These are phyloP conservation scores for Prunella fulvescens DNA, from an alignment of 2,113 vertebrate genomes.

Conservation along the genomic window DNA sequence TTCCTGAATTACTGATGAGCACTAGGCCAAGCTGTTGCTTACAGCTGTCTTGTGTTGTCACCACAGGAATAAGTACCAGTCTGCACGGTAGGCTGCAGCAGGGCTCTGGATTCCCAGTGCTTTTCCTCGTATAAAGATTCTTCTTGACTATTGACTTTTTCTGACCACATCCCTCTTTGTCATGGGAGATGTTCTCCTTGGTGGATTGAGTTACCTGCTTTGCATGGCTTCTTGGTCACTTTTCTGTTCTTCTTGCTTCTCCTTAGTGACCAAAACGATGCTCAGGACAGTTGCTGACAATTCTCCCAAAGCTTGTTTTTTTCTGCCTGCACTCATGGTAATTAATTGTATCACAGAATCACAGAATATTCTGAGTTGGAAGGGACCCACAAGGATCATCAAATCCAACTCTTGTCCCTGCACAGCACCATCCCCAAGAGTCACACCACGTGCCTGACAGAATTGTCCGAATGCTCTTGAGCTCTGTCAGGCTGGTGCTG, in stretches of 20 bases:
- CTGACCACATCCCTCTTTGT: not conserved
- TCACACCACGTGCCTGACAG: fast-evolving
- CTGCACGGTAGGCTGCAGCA: not conserved
- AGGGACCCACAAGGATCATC: not conserved
- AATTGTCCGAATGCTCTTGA: not conserved
- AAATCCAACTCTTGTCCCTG: not conserved
- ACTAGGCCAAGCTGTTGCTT: not conserved
- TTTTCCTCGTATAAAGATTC: not conserved
- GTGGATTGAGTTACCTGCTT: not conserved
- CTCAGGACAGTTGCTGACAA: not conserved
- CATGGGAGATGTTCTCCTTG: not conserved
- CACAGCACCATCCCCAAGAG: not conserved
- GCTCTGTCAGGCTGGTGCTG: not conserved
- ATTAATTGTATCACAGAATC: not conserved
- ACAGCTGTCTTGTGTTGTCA: not conserved
- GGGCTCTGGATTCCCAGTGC: not conserved
- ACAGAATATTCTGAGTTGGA: not conserved
- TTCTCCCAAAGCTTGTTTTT: not conserved
- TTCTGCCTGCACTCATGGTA: not conserved
- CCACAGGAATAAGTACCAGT: not conserved
- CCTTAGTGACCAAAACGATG: not conserved
- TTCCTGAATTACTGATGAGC: not conserved
- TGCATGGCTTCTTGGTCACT: not conserved
- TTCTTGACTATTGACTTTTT: not conserved
- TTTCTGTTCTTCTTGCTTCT: not conserved